phyloP scores from a whole-genome alignment of 2,888 invertebrate species.

The Hartigia nigra region DNA sequence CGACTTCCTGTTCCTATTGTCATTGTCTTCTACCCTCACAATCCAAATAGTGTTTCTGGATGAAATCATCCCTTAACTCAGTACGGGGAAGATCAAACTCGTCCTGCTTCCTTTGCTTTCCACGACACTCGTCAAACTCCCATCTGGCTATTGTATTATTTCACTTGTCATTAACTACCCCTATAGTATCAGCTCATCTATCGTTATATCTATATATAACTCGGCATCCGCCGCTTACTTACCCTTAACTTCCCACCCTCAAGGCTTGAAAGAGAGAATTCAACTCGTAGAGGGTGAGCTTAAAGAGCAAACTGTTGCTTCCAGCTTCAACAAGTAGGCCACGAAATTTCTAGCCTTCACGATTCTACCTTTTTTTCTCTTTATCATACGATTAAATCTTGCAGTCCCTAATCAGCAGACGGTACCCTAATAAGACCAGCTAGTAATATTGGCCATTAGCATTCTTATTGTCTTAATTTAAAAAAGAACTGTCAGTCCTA shows the following conservation, averaged over 20 bases:
- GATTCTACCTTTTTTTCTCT: background rate
- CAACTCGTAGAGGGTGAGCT: conserved; percentile 25
- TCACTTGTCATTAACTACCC: background rate
- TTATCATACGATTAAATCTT: too few species aligned
- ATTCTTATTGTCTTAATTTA: too few species aligned
- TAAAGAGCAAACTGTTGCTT: conserved; percentile 64
- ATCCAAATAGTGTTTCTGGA: too few species aligned
- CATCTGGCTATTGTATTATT: background rate
- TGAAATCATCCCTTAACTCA: too few species aligned
- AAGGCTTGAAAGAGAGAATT: background rate
- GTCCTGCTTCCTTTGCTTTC: too few species aligned
- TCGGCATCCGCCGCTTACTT: background rate
- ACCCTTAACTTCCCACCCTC: background rate
- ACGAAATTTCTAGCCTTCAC: background rate
- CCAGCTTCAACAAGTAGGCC: conserved; percentile 61
- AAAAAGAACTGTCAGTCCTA: too few species aligned
- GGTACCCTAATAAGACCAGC: background rate
- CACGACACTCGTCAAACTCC: background rate
- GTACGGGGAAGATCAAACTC: too few species aligned
- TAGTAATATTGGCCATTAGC: too few species aligned
- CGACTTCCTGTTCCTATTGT: background rate
- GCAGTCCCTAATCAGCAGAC: background rate
- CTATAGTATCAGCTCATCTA: background rate
- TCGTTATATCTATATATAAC: background rate
- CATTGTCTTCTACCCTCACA: background rate